A percentile compares a stretch with the other conserved stretches of the same genome.
These are phyloP conservation scores for Mechanitis messenoides DNA, from an alignment of 2,888 invertebrate species.

Conservation along the genomic window DNA sequence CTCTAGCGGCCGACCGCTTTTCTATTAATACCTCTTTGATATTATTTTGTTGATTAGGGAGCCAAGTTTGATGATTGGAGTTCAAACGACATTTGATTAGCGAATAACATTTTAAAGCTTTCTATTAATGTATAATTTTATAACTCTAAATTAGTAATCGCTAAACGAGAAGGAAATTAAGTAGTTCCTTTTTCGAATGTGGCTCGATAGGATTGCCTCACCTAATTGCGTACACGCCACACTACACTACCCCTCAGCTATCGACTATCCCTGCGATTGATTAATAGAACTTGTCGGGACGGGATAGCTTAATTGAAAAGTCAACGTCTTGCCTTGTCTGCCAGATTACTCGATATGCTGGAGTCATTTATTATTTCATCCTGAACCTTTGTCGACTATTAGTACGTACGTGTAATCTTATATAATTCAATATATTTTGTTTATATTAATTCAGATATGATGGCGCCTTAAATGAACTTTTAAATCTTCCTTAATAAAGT, in stretches of 20 bases:
- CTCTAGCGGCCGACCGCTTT: constrained; percentile 24
- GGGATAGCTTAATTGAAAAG: constrained; percentile 71
- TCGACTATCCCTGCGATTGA: constrained; percentile 47
- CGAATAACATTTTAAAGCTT: too few relatives aligned
- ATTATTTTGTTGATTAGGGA: constrained; percentile 17
- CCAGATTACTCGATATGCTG: constrained; percentile 54
- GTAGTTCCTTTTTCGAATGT: background rate
- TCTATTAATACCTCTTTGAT: constrained; percentile 29
- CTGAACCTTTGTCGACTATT: constrained; percentile 24
- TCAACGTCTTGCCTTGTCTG: constrained; percentile 59
- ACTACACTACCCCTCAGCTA: constrained; percentile 37
- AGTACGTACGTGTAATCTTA: constrained; percentile 4
- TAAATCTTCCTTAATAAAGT: background rate
- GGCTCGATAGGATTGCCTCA: constrained; percentile 12
- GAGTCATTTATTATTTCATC: constrained; percentile 53
- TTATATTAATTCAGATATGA: background rate
- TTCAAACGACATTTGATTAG: background rate
- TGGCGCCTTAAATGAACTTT: background rate
- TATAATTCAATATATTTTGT: background rate
- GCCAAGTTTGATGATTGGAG: background rate
- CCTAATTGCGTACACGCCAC: constrained; percentile 41
- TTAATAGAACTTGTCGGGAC: constrained; percentile 54
- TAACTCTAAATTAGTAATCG: too few relatives aligned
- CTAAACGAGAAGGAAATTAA: too few relatives aligned
- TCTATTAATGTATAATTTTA: too few relatives aligned